phyloP scores from a whole-genome alignment of 2,113 vertebrate species.

The Andinoacara biseriatus region DNA sequence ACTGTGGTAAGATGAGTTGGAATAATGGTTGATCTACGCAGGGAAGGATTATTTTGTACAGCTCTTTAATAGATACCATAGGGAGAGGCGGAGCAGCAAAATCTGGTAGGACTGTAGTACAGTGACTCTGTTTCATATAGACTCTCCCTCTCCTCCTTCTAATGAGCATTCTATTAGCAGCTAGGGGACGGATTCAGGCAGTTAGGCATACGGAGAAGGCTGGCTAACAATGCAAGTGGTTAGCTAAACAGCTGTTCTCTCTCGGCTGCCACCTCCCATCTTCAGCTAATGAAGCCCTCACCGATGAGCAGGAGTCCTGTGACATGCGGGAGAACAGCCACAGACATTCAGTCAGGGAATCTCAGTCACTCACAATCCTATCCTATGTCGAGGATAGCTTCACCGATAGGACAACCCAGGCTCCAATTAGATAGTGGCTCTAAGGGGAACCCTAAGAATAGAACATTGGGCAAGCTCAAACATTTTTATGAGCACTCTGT shows the following conservation, averaged over 20 bases:
- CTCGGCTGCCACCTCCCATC: conserved; percentile 77
- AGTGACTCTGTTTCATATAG: conserved; percentile 70
- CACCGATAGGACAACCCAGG: conserved; percentile 40
- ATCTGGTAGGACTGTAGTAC: conserved; percentile 38
- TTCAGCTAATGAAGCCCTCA: conserved; percentile 83
- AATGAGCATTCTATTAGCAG: conserved; percentile 84
- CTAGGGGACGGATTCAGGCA: conserved; percentile 77
- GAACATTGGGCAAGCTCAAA: conserved; percentile 37
- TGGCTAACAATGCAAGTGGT: conserved; percentile 82
- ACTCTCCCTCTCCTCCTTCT: conserved; percentile 66
- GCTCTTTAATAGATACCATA: conserved; percentile 71
- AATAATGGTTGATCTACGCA: conserved; percentile 47
- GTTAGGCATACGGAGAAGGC: conserved; percentile 81
- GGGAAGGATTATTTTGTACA: conserved; percentile 45
- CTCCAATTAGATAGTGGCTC: conserved; percentile 72
- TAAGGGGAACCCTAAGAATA: conserved; percentile 68
- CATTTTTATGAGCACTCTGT: conserved; percentile 44
- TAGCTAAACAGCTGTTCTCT: conserved; percentile 85
- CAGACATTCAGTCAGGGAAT: conserved; percentile 53
- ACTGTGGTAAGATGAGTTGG: conserved; percentile 40
- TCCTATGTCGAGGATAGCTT: conserved; percentile 46
- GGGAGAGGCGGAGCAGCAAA: conserved; percentile 66
- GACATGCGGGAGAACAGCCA: conserved; percentile 64
- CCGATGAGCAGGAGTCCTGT: conserved; percentile 72
- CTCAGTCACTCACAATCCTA: conserved; percentile 53